Evolutionary conservation across 2,888 invertebrate species (phyloP).

Genomic region (Andrena trimmerana): DNA sequence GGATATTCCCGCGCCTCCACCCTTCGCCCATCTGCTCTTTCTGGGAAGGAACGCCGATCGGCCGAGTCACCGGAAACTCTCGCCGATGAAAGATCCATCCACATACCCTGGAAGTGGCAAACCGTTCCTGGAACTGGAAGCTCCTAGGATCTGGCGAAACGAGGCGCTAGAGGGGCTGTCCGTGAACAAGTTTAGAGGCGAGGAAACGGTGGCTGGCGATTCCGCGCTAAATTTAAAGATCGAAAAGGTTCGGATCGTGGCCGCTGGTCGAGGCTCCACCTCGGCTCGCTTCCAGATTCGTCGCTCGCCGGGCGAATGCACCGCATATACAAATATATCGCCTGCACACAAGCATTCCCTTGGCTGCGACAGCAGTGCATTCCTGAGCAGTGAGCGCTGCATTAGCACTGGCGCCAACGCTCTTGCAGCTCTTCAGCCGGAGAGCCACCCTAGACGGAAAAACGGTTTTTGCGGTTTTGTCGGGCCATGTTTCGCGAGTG

Average conservation of each 20-base stretch:
- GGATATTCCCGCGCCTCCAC: constrained; percentile 14
- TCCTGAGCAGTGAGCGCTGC: constrained; percentile 66
- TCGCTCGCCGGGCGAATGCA: constrained; percentile 51
- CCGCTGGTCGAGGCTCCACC: constrained; percentile 24
- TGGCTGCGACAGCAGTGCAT: constrained; percentile 65
- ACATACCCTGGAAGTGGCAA: background rate
- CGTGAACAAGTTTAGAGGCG: background rate
- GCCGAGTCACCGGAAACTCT: constrained; percentile 32
- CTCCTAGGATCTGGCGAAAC: background rate
- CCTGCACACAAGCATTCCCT: constrained; percentile 49
- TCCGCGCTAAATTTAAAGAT: constrained; percentile 56
- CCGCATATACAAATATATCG: constrained; percentile 59
- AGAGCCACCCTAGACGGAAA: constrained; percentile 50
- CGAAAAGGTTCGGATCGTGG: constrained; percentile 43
- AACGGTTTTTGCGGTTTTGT: constrained; percentile 61
- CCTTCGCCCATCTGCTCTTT: constrained; percentile 11
- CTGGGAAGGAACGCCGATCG: background rate
- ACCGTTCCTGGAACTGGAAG: background rate
- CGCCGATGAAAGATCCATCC: background rate
- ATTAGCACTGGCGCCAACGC: constrained; percentile 71
- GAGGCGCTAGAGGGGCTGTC: background rate
- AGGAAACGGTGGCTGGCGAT: constrained; percentile 32
- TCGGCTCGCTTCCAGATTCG: constrained; percentile 70
- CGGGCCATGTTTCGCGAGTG: constrained; percentile 12
- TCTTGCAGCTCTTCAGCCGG: constrained; percentile 39